Evolutionary conservation across 2,797 vertebrate genomes (phyloP), one percentile per base, ranked within the genome.

Genomic region (Eulemur coronatus): DNA sequence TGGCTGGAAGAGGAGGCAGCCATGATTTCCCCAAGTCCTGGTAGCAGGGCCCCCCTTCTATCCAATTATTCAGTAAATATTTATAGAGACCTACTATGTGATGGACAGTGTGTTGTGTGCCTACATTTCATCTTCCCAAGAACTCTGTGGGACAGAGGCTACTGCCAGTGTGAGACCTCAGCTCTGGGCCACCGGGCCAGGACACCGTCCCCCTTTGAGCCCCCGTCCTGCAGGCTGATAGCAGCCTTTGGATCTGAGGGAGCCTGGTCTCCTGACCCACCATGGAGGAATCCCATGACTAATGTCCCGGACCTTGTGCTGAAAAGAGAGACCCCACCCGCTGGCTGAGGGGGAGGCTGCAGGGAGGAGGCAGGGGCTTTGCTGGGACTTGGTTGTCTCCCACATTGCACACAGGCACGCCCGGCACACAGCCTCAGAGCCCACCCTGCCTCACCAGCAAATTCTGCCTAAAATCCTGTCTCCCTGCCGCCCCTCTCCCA

Each of bases 311-410:
- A 65, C 15, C 76, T 94, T 79, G 38, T 41, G n/a, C 61, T 85
- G 55, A 50, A 48, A 78, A 88, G 41, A 96, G 75, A 95, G 86
- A 94, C 96, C 97, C 98, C 95, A 96, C 95, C 95, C 96, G 92
- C 97, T 97, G 97, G 97, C 13, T 24, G 61, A 50, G 67, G 63
- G 30, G 46, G 46, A 35, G 30, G 65, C 61, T 73, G 28, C 46
- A 24, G 41, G 52, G 50, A 46, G 73, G 43, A 20, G n/a, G 46
- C 43, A 81, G 80, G 30, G 89, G 55, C 89, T 65, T 14, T 1
- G 8, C 41, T 13, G 72, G 59, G 52, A 76, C 57, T 41, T 38
- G 11, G 41, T 8, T 5, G 14, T 70, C 33, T 50, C 26, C 8
- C 52, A 22, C 22, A 0, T 1, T 38, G 41, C 48, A 81, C 46